Base-by-base conservation (phyloP, 2,797 vertebrate genomes). In the Micropoecilia bifurca region DNA sequence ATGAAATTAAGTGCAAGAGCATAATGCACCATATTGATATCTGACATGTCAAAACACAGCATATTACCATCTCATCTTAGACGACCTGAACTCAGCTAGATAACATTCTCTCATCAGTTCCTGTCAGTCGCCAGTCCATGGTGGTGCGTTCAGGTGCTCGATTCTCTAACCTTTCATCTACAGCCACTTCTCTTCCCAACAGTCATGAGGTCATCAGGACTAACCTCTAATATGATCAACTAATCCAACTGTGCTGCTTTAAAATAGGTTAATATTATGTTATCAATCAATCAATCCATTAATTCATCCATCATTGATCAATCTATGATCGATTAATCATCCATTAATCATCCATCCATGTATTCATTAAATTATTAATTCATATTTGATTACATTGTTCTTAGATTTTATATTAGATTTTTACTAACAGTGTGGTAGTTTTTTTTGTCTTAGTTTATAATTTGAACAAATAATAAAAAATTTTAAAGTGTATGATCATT, bases 11-110 rank as follows among this genome's bases (percentile, higher is more conserved):
- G 87, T 82, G 82, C 81, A 83, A 39, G 71, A 83, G 83, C 78
- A 69, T 91, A 91, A 92, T 91, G 91, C 90, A 91, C 84, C 75
- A 39, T 85, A 87, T 90, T 84, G 84, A 90, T 81, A 84, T 90
- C 80, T 30, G 75, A 85, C 89, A 83, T 88, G 92, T 90, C 91
- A 85, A 88, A 91, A 88, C 85, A 43, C 41, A 71, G 88, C 87
- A 87, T 82, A 87, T 90, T 89, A 87, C 80, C 55, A 47, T 90
- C 85, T 78, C 88, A 81, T 91, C 80, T 85, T 69, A 86, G 88
- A 88, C n/a, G 74, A 83, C 81, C 76, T 77, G 75, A 91, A 85
- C 84, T 79, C 79, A 76, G 83, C 83, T 75, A 47, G 82, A 90
- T 80, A 90, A 90, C 89, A 91, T 94, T 83, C 76, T 57, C 80